Base-by-base conservation (phyloP, 2,797 vertebrate genomes). In the Danio tinwini region DNA sequence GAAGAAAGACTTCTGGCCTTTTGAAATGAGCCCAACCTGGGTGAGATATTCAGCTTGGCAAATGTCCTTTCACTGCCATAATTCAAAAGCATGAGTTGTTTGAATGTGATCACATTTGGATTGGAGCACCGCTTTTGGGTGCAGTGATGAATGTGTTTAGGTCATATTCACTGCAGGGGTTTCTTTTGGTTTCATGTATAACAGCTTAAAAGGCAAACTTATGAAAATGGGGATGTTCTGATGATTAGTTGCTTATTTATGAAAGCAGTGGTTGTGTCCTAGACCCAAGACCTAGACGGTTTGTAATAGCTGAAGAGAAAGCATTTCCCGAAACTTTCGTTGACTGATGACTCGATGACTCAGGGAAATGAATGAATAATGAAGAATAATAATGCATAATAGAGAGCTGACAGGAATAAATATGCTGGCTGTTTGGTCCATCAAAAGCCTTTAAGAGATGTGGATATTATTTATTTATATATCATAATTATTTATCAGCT, bases 1-100 rank as follows among this genome's bases (percentile, higher is more conserved):
- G 81, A 84, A 81, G 76, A 86, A 84, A 83, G 78, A 63, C 44
- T 65, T 10, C 39, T 84, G 75, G 81, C 76, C 79, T 84, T 84
- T 83, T 84, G 47, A 86, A 86, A 81, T 79, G 45, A 83, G 75
- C 68, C 68, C 56, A 52, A 81, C 75, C 78, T 53, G 29, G 29
- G 76, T 77, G 80, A 80, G 69, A 77, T 76, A 70, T 78, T 63
- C 21, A 77, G 68, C 73, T 47, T 37, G 56, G 63, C 58, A 79
- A 65, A 72, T 68, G 78, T 76, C 62, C 55, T 70, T 83, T 84
- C 58, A 65, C 68, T 81, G 65, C 68, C 50, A 12, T 53, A 64
- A 79, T 10, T 79, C 58, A 39, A 76, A 74, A 29, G 50, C 59
- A 63, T 65, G 42, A 19, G 50, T 72, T 73, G 56, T 58, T 1